Percentiles rank a stretch among this genome's conserved stretches.
Evolutionary conservation across 2,113 vertebrate species (phyloP).

Genomic region (Hylia prasina): DNA sequence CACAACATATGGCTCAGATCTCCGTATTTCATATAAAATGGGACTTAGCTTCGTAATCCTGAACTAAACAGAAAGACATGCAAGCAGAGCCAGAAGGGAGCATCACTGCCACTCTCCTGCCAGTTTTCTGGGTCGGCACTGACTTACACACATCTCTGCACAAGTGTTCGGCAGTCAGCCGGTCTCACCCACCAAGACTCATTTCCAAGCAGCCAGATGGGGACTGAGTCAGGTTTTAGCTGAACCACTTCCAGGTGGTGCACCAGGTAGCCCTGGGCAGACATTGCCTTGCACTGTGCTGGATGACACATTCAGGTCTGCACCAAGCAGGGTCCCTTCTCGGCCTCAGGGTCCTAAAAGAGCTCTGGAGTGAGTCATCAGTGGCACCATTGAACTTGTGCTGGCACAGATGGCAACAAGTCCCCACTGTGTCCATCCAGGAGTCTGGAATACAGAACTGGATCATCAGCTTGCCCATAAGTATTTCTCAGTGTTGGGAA

Average conservation of each 20-base stretch:
- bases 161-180: background rate
- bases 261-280: background rate
- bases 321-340: background rate
- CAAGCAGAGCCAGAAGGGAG: conserved; percentile 41
- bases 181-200: conserved; percentile 5
- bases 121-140: conserved; percentile 15
- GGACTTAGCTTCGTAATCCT: background rate
- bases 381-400: background rate
- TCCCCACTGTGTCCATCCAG: background rate
- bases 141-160: background rate
- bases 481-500: background rate
- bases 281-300: background rate
- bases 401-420: background rate
- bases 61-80: conserved; percentile 33
- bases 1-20: conserved; percentile 18
- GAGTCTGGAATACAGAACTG: background rate
- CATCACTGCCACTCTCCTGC: conserved; percentile 34
- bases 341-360: background rate
- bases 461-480: background rate
- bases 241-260: background rate
- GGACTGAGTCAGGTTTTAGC: background rate
- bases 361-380: background rate
- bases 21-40: conserved; percentile 26
- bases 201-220: background rate
- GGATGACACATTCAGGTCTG: background rate